These are phyloP conservation scores for Charanyca ferruginea DNA, from an alignment of 2,888 invertebrate species.

Conservation along the genomic window DNA sequence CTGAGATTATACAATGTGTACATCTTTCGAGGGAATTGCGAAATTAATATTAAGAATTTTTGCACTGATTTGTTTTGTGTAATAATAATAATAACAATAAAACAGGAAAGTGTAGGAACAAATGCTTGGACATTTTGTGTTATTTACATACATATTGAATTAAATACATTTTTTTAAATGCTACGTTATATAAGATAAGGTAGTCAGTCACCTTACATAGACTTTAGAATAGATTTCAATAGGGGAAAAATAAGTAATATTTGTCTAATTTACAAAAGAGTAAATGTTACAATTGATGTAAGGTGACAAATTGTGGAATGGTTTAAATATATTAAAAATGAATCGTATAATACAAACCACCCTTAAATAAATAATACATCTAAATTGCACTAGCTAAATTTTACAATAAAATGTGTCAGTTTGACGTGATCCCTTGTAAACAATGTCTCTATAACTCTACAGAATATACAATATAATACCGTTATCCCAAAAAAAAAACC, in stretches of 20 bases:
- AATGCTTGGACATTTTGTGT: constrained; percentile 42
- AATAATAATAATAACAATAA: constrained; percentile 22
- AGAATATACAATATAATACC: constrained; percentile 4
- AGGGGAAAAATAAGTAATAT: constrained; percentile 40
- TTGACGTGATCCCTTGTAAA: constrained; percentile 24
- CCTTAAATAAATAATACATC: constrained; percentile 80
- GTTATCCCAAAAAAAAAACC: neutral
- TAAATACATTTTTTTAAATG: constrained; percentile 42
- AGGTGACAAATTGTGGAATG: constrained; percentile 78
- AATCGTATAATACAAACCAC: constrained; percentile 76
- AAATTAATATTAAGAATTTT: constrained; percentile 19
- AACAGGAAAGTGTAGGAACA: constrained; percentile 45
- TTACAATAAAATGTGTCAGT: constrained; percentile 64
- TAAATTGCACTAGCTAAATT: constrained; percentile 86
- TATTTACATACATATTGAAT: constrained; percentile 26
- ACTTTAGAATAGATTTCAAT: constrained; percentile 39
- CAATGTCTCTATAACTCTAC: neutral
- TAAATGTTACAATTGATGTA: constrained; percentile 43
- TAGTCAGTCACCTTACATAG: constrained; percentile 47
- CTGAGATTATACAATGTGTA: constrained; percentile 45
- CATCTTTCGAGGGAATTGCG: constrained; percentile 32
- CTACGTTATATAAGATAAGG: constrained; percentile 44
- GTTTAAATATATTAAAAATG: constrained; percentile 73
- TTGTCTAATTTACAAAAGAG: constrained; percentile 39
- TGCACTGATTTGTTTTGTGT: constrained; percentile 16